phyloP scores from a whole-genome alignment of 1,140 invertebrate species.

The Zaprionus inermis region DNA sequence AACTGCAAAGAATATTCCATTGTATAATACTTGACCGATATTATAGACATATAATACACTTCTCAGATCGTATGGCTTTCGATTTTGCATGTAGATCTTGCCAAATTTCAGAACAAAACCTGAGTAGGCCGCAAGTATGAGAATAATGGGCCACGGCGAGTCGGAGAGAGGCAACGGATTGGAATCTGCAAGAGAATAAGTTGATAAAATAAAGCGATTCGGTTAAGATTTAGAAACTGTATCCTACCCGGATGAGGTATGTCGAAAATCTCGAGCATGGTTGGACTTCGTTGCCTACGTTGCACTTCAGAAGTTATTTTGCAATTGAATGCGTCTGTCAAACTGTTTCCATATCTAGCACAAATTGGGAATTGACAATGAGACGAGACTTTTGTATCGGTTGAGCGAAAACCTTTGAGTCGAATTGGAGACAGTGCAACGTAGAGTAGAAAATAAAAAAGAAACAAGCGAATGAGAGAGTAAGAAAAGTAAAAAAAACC shows the following conservation, averaged over 20 bases:
- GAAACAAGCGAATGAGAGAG: background rate
- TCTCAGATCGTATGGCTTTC: constrained; percentile 52
- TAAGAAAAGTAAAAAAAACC: background rate
- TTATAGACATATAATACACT: constrained; percentile 52
- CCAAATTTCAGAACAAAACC: constrained; percentile 63
- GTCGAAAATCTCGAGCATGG: constrained; percentile 45
- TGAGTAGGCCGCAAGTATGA: constrained; percentile 43
- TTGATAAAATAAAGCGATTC: too few relatives aligned
- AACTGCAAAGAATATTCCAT: constrained; percentile 46
- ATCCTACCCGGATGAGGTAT: constrained; percentile 53
- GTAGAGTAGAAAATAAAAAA: background rate
- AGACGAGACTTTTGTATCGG: background rate
- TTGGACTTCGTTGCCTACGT: background rate
- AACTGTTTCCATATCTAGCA: background rate
- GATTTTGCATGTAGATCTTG: constrained; percentile 51
- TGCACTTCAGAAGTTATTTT: constrained; percentile 3
- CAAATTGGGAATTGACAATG: background rate
- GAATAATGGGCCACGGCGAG: constrained; percentile 59
- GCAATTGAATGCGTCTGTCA: constrained; percentile 5
- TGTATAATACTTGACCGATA: constrained; percentile 58
- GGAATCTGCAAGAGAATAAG: constrained; percentile 41
- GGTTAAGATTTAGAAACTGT: too few relatives aligned
- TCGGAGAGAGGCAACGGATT: constrained; percentile 44
- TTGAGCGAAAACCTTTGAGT: background rate
- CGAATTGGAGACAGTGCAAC: background rate